Percentiles rank a stretch among this genome's conserved stretches.
Evolutionary conservation across 2,113 vertebrate species (phyloP).

Genomic region (Acinonyx jubatus): DNA sequence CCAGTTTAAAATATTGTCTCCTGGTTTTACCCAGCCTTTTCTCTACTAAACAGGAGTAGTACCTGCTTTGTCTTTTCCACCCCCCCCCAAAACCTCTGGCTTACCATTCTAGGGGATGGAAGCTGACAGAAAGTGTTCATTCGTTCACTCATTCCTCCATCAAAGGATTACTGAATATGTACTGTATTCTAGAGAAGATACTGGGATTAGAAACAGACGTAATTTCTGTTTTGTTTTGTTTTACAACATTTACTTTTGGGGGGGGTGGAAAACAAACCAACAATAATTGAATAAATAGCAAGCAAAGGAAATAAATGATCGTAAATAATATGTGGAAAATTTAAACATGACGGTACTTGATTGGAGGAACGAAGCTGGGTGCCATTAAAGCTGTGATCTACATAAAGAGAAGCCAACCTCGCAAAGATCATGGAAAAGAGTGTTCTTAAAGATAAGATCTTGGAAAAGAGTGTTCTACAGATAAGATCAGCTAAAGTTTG

Average conservation of each 20-base stretch:
- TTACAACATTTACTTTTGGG: background rate
- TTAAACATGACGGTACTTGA: background rate
- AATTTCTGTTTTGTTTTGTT: background rate
- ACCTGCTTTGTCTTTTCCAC: background rate
- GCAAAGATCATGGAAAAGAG: background rate
- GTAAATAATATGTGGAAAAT: background rate
- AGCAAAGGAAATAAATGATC: background rate
- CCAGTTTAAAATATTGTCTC: background rate
- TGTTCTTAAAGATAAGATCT: background rate
- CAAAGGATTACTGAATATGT: background rate
- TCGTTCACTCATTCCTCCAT: background rate
- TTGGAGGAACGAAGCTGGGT: background rate
- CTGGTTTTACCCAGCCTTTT: background rate
- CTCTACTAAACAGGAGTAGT: background rate
- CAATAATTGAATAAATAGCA: background rate
- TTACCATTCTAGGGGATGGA: background rate
- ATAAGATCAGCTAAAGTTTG: background rate
- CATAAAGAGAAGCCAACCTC: background rate
- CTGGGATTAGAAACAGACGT: background rate
- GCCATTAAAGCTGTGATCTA: background rate
- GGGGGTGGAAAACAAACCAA: background rate
- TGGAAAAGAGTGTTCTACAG: background rate
- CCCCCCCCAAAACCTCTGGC: background rate
- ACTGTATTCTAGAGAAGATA: background rate
- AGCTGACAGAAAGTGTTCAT: background rate